Evolutionary conservation across 2,113 vertebrate species (phyloP).

Genomic region (Eleginops maclovinus): DNA sequence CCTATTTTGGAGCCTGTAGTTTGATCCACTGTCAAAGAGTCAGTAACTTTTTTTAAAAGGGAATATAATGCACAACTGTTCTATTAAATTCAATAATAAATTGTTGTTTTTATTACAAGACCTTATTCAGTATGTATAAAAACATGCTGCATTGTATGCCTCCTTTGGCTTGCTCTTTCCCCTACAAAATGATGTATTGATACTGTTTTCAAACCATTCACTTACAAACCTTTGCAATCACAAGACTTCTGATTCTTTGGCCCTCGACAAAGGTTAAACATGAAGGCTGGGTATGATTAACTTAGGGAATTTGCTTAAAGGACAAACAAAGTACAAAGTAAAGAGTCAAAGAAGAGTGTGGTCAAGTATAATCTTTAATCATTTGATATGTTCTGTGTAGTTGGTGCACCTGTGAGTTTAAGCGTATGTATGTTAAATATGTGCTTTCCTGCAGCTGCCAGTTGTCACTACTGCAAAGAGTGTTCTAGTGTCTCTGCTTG

Average conservation of each 20-base stretch:
- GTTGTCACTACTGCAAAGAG: slow-evolving; percentile 47
- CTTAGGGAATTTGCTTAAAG: background rate
- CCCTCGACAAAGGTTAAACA: background rate
- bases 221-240: background rate
- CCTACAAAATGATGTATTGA: background rate
- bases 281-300: background rate
- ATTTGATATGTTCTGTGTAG: slow-evolving; percentile 3
- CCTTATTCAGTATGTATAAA: background rate
- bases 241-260: background rate
- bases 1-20: background rate
- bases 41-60: background rate
- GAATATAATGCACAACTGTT: background rate
- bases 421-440: background rate
- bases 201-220: no score
- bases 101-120: no score
- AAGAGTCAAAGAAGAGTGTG: background rate
- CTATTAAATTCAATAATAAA: background rate
- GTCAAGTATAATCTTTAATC: slow-evolving; percentile 28
- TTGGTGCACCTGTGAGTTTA: background rate
- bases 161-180: background rate
- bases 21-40: background rate
- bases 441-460: slow-evolving; percentile 38
- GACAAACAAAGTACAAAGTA: slow-evolving; percentile 14
- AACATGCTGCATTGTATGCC: background rate
- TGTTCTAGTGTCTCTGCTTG: slow-evolving; percentile 54